phyloP scores from a whole-genome alignment of 92 coral and sea anemone genomes.

The Parazoanthus swiftii region DNA sequence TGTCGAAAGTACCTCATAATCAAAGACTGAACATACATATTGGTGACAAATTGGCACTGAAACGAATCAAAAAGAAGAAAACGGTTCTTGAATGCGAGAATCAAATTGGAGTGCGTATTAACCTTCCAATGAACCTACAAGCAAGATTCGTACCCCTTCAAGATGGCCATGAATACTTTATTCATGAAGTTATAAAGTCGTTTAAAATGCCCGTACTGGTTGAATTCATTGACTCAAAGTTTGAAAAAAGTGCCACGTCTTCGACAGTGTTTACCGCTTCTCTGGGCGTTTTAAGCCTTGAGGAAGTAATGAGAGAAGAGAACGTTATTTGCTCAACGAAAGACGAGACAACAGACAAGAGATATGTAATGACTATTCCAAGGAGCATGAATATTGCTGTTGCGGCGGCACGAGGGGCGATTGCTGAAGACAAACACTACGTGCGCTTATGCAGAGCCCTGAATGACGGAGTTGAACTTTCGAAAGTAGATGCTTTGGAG shows the following conservation, averaged over 20 bases:
- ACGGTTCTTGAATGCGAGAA: conserved; percentile 9
- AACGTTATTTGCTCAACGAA: too few species aligned
- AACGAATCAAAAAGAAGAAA: not conserved
- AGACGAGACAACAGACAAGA: too few species aligned
- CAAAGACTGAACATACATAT: not conserved
- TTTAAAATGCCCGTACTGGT: conserved; percentile 37
- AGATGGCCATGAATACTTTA: conserved; percentile 28
- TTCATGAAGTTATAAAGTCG: conserved; percentile 18
- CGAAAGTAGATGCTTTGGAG: too few species aligned
- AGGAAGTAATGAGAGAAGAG: too few species aligned
- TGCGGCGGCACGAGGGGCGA: not conserved
- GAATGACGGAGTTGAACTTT: too few species aligned
- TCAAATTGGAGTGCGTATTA: conserved; percentile 14
- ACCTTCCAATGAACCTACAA: conserved; percentile 22
- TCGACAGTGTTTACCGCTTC: too few species aligned
- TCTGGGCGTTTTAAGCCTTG: too few species aligned
- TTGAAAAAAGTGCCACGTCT: not conserved
- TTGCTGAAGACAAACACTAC: not conserved
- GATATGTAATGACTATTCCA: too few species aligned
- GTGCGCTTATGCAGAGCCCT: too few species aligned
- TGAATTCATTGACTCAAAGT: conserved; percentile 15
- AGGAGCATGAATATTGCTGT: too few species aligned
- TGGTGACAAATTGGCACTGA: conserved; percentile 2
- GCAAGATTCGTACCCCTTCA: conserved; percentile 11
- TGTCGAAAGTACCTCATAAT: not conserved